These are phyloP conservation scores for Pseudocheirus occidentalis DNA, from an alignment of 2,797 vertebrate genomes.

Conservation along the genomic window DNA sequence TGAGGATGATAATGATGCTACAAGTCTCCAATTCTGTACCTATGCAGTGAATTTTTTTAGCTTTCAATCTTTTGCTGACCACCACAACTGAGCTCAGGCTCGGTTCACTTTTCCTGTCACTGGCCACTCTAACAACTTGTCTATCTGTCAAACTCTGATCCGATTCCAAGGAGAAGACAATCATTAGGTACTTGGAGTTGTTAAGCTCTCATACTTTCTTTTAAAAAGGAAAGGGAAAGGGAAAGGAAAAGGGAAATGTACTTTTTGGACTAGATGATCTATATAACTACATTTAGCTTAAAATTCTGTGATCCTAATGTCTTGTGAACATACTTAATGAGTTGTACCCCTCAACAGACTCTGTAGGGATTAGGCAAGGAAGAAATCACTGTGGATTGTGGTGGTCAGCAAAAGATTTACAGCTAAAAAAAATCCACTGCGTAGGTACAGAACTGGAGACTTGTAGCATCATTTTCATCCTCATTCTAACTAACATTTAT, in stretches of 20 bases:
- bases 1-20: not conserved
- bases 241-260: not conserved
- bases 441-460: not conserved
- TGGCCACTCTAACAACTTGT: constrained; percentile 14
- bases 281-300: not conserved
- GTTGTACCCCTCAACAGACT: not conserved
- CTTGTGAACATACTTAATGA: not conserved
- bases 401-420: not conserved
- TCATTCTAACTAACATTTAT: not conserved
- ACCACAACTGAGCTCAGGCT: not conserved
- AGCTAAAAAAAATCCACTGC: not conserved
- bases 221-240: not conserved
- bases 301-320: not conserved
- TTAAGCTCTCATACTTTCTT: not conserved
- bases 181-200: not conserved
- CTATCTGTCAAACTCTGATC: constrained; percentile 56
- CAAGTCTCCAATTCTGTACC: not conserved
- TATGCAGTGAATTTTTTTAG: not conserved
- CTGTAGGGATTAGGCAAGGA: not conserved
- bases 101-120: not conserved
- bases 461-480: not conserved
- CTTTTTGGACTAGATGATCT: not conserved
- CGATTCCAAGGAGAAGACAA: constrained; percentile 60
- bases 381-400: not conserved
- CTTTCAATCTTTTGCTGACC: not conserved